Conservation (phyloP, 2,888 invertebrate genomes). For the Pristionchus japonicus region DNA sequence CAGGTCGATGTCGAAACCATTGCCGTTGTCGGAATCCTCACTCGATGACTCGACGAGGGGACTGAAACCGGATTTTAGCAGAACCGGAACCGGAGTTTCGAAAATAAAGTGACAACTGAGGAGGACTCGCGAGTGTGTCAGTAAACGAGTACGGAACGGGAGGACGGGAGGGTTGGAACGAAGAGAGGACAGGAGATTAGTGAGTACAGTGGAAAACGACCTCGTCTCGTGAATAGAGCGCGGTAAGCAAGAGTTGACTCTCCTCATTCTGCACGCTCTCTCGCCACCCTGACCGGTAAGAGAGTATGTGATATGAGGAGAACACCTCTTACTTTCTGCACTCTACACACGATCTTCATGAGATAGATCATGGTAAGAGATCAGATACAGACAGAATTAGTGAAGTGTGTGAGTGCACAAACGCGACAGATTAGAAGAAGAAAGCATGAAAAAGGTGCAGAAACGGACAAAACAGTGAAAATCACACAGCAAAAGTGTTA, state of each 20-base stretch:
- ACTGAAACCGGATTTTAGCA: slow-evolving; percentile 8
- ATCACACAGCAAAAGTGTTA: not conserved
- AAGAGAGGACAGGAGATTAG: not conserved
- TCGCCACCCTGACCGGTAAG: not conserved
- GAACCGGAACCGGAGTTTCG: too few species aligned
- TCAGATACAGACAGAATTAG: slow-evolving; percentile 25
- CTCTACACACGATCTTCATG: too few species aligned
- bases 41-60: slow-evolving; percentile 40
- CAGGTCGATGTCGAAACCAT: slow-evolving; percentile 44
- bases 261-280: not conserved
- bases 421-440: slow-evolving; percentile 39
- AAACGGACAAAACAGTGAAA: slow-evolving; percentile 28
- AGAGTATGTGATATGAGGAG: not conserved
- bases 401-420: not conserved
- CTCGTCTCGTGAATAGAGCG: not conserved
- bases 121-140: not conserved
- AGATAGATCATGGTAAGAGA: too few species aligned
- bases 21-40: slow-evolving; percentile 31
- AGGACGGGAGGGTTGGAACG: not conserved
- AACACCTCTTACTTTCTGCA: not conserved
- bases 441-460: slow-evolving; percentile 32
- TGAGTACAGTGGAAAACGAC: not conserved
- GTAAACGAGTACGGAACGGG: not conserved
- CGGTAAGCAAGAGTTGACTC: too few species aligned
- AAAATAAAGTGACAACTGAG: not conserved